A percentile compares a stretch with the other conserved stretches of the same genome.
Conservation (phyloP, 2,113 vertebrate species). For the Pygoscelis adeliae region DNA sequence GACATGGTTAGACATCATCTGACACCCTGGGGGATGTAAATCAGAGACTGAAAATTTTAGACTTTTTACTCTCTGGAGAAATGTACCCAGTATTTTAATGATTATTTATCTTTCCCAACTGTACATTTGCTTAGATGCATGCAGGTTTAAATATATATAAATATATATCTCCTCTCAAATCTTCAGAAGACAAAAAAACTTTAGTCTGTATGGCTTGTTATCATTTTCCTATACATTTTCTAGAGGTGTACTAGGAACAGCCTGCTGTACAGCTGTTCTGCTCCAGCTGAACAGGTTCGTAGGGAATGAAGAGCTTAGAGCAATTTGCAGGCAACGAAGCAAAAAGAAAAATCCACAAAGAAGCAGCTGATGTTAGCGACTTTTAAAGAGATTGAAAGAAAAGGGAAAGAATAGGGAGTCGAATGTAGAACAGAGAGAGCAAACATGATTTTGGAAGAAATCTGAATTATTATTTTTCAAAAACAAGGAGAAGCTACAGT, state of each 20-base stretch:
- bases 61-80: constrained; percentile 27
- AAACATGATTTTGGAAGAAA: constrained; percentile 2
- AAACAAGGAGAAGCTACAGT: background rate
- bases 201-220: constrained; percentile 35
- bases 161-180: background rate
- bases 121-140: background rate
- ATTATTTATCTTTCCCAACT: constrained; percentile 25
- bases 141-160: background rate
- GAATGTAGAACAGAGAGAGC: constrained; percentile 29
- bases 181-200: background rate
- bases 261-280: constrained; percentile 66
- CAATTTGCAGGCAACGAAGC: constrained; percentile 75
- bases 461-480: constrained; percentile 46
- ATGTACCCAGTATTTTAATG: constrained; percentile 40
- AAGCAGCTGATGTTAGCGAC: constrained; percentile 73
- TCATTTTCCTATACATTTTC: constrained; percentile 30
- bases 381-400: constrained; percentile 59
- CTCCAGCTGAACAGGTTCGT: constrained; percentile 66
- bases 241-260: constrained; percentile 48
- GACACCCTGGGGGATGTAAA: constrained; percentile 21
- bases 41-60: constrained; percentile 18
- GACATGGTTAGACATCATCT: background rate
- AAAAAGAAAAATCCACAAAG: constrained; percentile 73
- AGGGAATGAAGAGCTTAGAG: constrained; percentile 72
- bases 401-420: background rate